Evolutionary conservation across 2,888 invertebrate species (phyloP), one percentile per base, ranked within the genome.

Genomic region (Notodonta dromedarius): DNA sequence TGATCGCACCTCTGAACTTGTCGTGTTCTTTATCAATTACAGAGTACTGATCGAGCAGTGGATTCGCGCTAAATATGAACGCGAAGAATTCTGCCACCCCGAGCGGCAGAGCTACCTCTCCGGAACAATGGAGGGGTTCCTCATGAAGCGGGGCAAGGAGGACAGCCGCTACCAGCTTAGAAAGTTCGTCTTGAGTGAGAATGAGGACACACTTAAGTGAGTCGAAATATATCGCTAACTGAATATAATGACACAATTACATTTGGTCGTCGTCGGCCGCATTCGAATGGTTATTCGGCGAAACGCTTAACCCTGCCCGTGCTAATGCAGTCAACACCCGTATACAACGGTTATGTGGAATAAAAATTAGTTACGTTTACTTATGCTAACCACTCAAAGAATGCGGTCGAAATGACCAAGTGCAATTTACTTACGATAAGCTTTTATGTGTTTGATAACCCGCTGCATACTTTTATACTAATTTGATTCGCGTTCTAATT

Each of bases 121-220:
- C 16, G 97, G 97, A 7, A 94, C 95, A 57, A 97, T 97, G 96
- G 97, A 97, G 87, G 98, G 98, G 0, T 96, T 96, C 85, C 93
- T 98, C 67, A 97, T 97, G 96, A 98, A 98, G 89, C 94, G 97
- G 63, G 98, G 98, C 4, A 97, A 97, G 87, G 97, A 98, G 84
- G 97, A 98, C 86, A 96, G 96, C 72, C 95, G 96, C 62, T 98
- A 97, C 88, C 96, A 97, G 78, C 95, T 96, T 40, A 94, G 98
- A 73, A 97, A 97, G 86, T 98, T 98, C 88, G 95, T 97, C 48
- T 92, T 98, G 48, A 96, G 95, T 58, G 97, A 97, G 88, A 94
- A 95, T 53, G 97, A 97, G 69, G 97, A 97, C 83, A 96, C 96
- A 0, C 91, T 98, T 60, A 96, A 96, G 93, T 93, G 80, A 92